A percentile compares a stretch with the other conserved stretches of the same genome.
Conservation (phyloP, 2,888 invertebrate genomes). For the Apodemia mormo region DNA sequence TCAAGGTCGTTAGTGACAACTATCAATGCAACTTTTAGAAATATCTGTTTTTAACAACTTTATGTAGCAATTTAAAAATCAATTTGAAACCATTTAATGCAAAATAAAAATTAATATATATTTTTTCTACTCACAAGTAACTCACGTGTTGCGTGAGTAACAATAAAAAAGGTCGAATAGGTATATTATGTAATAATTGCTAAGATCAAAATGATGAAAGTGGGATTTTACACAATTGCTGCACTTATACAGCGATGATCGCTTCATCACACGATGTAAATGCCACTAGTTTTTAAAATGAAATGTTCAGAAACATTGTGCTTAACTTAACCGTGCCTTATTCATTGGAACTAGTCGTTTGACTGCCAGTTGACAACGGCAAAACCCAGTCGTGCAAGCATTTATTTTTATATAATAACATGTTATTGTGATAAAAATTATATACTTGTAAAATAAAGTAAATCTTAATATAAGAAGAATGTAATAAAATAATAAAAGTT, state of each 20-base stretch:
- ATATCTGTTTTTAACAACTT: background rate
- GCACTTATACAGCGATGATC: background rate
- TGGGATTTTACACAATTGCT: background rate
- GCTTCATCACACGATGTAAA: background rate
- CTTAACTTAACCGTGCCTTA: slow-evolving; percentile 38
- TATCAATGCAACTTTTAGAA: background rate
- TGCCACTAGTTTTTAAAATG: too few species aligned
- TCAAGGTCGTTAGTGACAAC: background rate
- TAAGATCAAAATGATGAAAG: background rate
- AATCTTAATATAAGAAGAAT: slow-evolving; percentile 38
- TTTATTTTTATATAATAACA: slow-evolving; percentile 68
- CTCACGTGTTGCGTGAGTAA: too few species aligned
- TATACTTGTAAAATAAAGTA: slow-evolving; percentile 42
- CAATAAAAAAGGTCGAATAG: background rate
- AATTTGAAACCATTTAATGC: background rate
- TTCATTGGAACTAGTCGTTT: too few species aligned
- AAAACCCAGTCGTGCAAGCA: slow-evolving; percentile 72
- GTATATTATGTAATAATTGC: background rate
- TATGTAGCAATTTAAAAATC: background rate
- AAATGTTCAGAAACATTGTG: background rate
- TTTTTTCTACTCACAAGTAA: too few species aligned
- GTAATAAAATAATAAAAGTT: background rate
- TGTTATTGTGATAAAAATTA: slow-evolving; percentile 56
- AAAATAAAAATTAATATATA: too few species aligned
- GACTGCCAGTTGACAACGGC: background rate